Conservation (phyloP, 2,113 vertebrate species). For the Nesogale talazaci region DNA sequence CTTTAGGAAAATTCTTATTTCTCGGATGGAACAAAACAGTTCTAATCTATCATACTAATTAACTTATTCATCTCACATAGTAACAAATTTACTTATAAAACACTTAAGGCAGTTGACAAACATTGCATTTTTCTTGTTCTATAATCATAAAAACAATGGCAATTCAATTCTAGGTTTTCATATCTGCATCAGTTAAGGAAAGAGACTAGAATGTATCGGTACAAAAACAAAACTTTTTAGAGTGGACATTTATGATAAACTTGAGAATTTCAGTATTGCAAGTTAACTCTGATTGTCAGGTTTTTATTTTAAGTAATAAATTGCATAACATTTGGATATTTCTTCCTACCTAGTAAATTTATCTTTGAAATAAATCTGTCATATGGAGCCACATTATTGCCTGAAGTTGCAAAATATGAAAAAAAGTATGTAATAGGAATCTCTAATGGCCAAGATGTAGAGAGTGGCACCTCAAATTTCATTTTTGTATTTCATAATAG, state of each 20-base stretch:
- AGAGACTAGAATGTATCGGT: neutral
- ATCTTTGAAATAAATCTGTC: neutral
- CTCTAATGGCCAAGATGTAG: neutral
- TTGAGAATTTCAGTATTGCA: conserved; percentile 41
- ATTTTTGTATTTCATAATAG: conserved; percentile 33
- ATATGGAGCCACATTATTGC: neutral
- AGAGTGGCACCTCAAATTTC: neutral
- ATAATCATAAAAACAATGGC: conserved; percentile 1
- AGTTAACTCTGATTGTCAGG: neutral
- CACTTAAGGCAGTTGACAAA: neutral
- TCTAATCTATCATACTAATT: too few species aligned
- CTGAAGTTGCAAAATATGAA: conserved; percentile 16
- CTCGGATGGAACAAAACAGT: too few species aligned
- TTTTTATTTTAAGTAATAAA: conserved; percentile 21
- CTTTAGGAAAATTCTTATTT: too few species aligned
- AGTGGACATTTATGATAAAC: neutral
- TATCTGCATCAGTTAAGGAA: neutral
- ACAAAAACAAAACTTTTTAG: neutral
- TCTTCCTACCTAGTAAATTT: neutral
- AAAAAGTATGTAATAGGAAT: conserved; percentile 4
- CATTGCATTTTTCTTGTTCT: neutral
- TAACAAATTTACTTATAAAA: neutral
- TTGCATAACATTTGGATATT: neutral
- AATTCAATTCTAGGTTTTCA: neutral
- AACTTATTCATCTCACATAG: neutral